Conservation (phyloP, 2,797 vertebrate species). For the Pempheris klunzingeri region DNA sequence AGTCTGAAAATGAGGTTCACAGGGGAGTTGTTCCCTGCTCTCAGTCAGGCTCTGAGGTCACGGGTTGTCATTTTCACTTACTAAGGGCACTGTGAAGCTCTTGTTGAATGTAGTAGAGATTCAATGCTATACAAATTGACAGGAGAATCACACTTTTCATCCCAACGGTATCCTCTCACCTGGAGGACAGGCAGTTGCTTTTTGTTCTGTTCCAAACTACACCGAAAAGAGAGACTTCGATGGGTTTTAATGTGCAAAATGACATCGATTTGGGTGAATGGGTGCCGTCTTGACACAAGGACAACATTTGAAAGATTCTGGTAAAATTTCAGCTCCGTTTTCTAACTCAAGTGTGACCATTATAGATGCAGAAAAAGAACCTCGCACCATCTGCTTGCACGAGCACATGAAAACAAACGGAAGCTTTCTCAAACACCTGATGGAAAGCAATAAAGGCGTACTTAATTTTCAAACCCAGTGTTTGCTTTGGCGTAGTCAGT, state of each 20-base stretch:
- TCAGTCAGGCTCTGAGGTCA: slow-evolving; percentile 49
- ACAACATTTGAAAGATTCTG: slow-evolving; percentile 14
- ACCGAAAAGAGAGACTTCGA: neutral
- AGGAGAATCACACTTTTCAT: slow-evolving; percentile 13
- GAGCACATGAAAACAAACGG: slow-evolving; percentile 16
- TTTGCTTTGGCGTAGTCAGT: neutral
- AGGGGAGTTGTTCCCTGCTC: slow-evolving; percentile 53
- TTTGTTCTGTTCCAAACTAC: neutral
- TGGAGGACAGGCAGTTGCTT: neutral
- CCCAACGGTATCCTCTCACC: slow-evolving; percentile 12
- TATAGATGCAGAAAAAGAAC: slow-evolving; percentile 24
- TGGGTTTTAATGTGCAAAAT: neutral
- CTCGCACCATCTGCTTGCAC: slow-evolving; percentile 36
- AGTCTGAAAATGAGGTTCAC: slow-evolving; percentile 60
- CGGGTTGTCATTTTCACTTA: slow-evolving; percentile 56
- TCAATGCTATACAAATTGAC: slow-evolving; percentile 46
- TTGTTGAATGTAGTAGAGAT: slow-evolving; percentile 9
- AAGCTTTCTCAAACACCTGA: slow-evolving; percentile 14
- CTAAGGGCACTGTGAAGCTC: slow-evolving; percentile 20
- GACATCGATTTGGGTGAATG: neutral
- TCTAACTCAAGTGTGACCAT: slow-evolving; percentile 1
- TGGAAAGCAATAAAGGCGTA: slow-evolving; percentile 24
- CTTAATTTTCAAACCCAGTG: slow-evolving; percentile 3
- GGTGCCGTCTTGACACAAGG: neutral
- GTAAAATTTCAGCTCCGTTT: neutral